phyloP scores from a whole-genome alignment of 2,888 invertebrate genomes.

The Hydrotaea diabolus region DNA sequence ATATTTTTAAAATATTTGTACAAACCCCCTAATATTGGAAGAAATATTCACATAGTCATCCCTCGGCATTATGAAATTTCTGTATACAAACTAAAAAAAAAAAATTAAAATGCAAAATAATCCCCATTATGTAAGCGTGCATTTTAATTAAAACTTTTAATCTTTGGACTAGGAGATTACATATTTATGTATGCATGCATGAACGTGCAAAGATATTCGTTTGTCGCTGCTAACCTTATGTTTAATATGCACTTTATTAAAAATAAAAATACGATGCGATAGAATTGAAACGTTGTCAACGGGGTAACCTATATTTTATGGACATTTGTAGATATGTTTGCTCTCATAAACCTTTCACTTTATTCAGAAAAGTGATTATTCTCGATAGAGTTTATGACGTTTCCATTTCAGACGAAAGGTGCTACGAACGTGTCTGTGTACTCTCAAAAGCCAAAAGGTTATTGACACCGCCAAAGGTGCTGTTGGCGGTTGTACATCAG shows the following conservation, averaged over 20 bases:
- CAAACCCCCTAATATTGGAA: too few relatives aligned
- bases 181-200: neutral
- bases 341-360: slow-evolving; percentile 5
- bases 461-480: neutral
- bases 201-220: neutral
- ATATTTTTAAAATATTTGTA: too few relatives aligned
- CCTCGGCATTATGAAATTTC: too few relatives aligned
- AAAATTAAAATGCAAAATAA: neutral
- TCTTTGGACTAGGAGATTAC: neutral
- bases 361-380: neutral
- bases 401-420: neutral
- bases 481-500: neutral
- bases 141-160: slow-evolving; percentile 20
- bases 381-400: slow-evolving; percentile 11
- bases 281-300: neutral
- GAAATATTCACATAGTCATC: too few relatives aligned
- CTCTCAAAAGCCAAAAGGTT: neutral
- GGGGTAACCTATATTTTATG: slow-evolving; percentile 21
- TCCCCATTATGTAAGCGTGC: neutral
- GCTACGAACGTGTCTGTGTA: neutral
- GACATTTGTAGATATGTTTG: neutral
- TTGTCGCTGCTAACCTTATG: neutral
- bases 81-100: too few relatives aligned
- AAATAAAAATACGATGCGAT: neutral
- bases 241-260: slow-evolving; percentile 2